Conservation (phyloP, 2,888 invertebrate species). For the Caenorhabditis angaria region DNA sequence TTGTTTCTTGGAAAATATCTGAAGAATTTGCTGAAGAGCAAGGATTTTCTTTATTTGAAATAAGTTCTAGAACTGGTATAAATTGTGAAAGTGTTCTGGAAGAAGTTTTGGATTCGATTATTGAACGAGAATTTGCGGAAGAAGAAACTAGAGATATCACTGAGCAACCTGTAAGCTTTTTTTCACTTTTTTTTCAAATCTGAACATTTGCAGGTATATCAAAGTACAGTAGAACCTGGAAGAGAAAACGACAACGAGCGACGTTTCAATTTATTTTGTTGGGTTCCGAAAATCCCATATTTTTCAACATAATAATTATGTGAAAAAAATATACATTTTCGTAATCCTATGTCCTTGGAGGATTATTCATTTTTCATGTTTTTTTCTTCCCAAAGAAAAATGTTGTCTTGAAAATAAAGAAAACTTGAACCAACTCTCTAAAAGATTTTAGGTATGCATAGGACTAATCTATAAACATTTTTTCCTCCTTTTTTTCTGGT, state of each 20-base stretch:
- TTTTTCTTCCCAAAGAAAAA: background rate
- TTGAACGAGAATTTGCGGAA: slow-evolving; percentile 9
- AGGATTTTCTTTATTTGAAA: slow-evolving; percentile 9
- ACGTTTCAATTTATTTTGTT: slow-evolving; percentile 6
- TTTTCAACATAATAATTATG: background rate
- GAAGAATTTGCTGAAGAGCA: slow-evolving; percentile 7
- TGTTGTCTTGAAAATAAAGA: background rate
- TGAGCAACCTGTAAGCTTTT: slow-evolving; percentile 4
- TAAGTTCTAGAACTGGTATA: slow-evolving; percentile 17
- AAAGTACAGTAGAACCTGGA: background rate
- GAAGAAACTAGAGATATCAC: background rate
- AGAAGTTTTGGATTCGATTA: slow-evolving; percentile 17
- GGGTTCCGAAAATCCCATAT: slow-evolving; percentile 10
- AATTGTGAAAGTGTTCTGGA: slow-evolving; percentile 17
- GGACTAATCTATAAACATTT: slow-evolving; percentile 1
- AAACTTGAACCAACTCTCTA: background rate
- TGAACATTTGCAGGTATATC: slow-evolving; percentile 2
- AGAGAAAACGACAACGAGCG: background rate
- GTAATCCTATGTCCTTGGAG: background rate
- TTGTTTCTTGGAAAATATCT: background rate
- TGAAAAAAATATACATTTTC: background rate
- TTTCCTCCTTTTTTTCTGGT: background rate
- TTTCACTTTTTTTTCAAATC: background rate
- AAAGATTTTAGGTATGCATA: background rate
- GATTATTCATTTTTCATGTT: background rate